Evolutionary conservation across 2,888 invertebrate species (phyloP), one percentile per base, ranked within the genome.

Genomic region (Drosophila sordidapex): DNA sequence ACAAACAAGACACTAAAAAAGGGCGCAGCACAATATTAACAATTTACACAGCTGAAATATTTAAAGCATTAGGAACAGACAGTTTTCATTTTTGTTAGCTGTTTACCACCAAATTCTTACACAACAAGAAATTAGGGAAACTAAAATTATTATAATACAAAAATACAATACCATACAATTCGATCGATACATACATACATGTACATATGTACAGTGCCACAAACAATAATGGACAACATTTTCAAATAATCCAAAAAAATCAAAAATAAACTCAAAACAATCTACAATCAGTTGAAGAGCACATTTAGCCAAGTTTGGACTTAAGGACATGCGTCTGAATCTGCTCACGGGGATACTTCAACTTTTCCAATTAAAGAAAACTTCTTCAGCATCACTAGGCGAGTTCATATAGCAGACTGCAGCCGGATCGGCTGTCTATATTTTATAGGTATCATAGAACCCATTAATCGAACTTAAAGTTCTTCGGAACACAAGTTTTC

Each of bases 31-130:
- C 54, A 79, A 69, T 66, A 72, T 69, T 46, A 78, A 81, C 54
- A 79, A 74, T 79, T 25, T 68, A 78, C 66, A 73, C 70, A 82
- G 82, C 79, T 82, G 80, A 72, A 82, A 80, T 68, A 64, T 78
- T 69, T 7, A 82, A 82, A 80, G 79, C 82, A 52, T 80, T 80
- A 82, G 56, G 59, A 68, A 74, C 38, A 70, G 54, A 82, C 68
- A 59, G 58, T 58, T 70, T 69, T 79, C 51, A 61, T 51, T 63
- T 65, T 53, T 60, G 18, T 54, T 59, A 53, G 21, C 31, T 57
- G 21, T 57, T 43, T 43, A 57, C 53, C 52, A 49, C 43, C 65
- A 74, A 59, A 49, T 51, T 74, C 48, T 29, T 69, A 79, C 66
- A 68, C 72, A 70, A 72, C 61, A 62, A 56, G 33, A 71, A 69